Evolutionary conservation across 2,113 vertebrate genomes (phyloP).

Genomic region (Pelmatolapia mariae): DNA sequence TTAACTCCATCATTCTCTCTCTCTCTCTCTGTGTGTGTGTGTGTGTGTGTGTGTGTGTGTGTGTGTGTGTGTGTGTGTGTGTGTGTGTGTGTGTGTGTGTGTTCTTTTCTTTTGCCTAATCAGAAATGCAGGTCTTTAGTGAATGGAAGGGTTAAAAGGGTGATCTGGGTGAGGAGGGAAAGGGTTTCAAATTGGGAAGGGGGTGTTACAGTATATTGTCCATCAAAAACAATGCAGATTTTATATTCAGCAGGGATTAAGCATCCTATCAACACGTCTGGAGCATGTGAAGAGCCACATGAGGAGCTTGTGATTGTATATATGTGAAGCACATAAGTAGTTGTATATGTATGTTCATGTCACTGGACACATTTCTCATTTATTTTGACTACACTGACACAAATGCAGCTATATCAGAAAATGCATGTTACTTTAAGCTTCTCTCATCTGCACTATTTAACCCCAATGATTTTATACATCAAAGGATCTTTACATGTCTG

Average conservation of each 20-base stretch:
- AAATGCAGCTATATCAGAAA: background rate
- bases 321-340: background rate
- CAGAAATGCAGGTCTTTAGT: conserved; percentile 22
- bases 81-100: background rate
- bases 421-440: background rate
- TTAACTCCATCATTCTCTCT: background rate
- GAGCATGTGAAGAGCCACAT: background rate
- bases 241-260: conserved; percentile 24
- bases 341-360: background rate
- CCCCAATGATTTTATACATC: background rate
- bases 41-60: too few species aligned
- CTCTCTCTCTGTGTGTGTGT: too few species aligned
- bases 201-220: conserved; percentile 43
- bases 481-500: background rate
- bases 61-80: background rate
- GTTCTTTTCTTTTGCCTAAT: conserved; percentile 16
- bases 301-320: background rate
- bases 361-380: background rate
- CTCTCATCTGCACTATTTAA: background rate
- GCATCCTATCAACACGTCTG: background rate
- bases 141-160: background rate
- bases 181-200: background rate
- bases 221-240: conserved; percentile 20
- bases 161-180: conserved; percentile 10
- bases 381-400: background rate